A percentile compares a stretch with the other conserved stretches of the same genome.
Evolutionary conservation across 2,113 vertebrate species (phyloP).

Genomic region (Spea multiplicata): DNA sequence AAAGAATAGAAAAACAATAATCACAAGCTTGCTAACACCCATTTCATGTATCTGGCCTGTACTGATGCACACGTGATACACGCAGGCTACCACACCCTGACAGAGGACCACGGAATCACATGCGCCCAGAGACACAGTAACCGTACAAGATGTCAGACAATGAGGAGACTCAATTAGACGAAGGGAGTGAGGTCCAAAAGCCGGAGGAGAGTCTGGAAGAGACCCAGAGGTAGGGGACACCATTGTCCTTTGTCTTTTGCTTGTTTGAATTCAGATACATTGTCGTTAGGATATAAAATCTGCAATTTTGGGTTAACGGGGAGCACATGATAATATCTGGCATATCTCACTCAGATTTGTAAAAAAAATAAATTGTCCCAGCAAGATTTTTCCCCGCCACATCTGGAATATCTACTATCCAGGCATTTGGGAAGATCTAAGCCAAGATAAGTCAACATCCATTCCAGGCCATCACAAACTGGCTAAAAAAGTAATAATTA

Average conservation of each 20-base stretch:
- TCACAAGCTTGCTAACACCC: slow-evolving; percentile 29
- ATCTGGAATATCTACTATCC: neutral
- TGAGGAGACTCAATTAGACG: slow-evolving; percentile 25
- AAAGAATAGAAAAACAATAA: slow-evolving; percentile 4
- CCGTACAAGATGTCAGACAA: slow-evolving; percentile 39
- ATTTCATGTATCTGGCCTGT: slow-evolving; percentile 17
- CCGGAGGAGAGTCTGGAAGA: slow-evolving; percentile 24
- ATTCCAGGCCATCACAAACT: no score
- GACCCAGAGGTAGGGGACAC: slow-evolving; percentile 25
- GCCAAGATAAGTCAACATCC: neutral
- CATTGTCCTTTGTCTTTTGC: no score
- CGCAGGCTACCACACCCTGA: slow-evolving; percentile 26
- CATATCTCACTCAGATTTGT: neutral
- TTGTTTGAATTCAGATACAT: no score
- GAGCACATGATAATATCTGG: neutral
- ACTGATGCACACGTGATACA: neutral
- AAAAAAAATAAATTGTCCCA: neutral
- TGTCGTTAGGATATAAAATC: no score
- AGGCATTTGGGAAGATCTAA: neutral
- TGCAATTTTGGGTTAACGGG: no score
- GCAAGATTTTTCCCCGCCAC: neutral
- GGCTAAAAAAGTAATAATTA: no score
- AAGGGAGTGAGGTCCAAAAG: slow-evolving; percentile 2
- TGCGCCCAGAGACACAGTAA: slow-evolving; percentile 4
- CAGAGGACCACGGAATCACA: slow-evolving; percentile 7